Evolutionary conservation across 2,113 vertebrate species (phyloP), one percentile per base, ranked within the genome.

Genomic region (Orthonyx spaldingii): DNA sequence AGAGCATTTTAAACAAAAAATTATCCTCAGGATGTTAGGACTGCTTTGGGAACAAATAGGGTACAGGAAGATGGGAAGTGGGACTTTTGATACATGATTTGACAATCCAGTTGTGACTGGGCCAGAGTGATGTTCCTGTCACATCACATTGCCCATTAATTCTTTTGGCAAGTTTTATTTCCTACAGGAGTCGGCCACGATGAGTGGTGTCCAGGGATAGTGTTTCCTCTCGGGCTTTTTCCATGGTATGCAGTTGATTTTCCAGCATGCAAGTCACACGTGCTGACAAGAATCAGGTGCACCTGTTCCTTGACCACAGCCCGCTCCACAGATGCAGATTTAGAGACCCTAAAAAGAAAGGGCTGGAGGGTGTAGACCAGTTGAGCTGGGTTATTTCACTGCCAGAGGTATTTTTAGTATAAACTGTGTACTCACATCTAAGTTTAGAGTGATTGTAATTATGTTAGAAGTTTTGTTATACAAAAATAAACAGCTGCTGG

Each of bases 371-470:
- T 16, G 41, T 84, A 52, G 41, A 64, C n/a, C 61, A 57, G 52
- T 64, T 47, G 49, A 78, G 59, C 60, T 78, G 79, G 65, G 60
- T 59, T 22, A n/a, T 91, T 89, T 77, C 69, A 57, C 37, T 74
- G 84, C 55, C 72, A 64, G 61, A 64, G 68, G 10, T 90, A 87
- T 87, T 95, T 96, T 95, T 95, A 93, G 79, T 37, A 8, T 39
- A 66, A 79, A 59, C 47, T 96, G 56, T 90, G 84, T 33, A 35
- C 68, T 95, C 6, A 1, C 41, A 49, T 95, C 82, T 91, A 91
- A 91, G 84, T 94, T 94, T 90, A 68, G 90, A 91, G 55, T 52
- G 69, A 77, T 87, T 82, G 37, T 94, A 93, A 92, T 96, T 91
- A 77, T 61, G 78, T 80, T 87, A 70, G 81, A 94, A 87, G 50